Evolutionary conservation across 2,888 invertebrate species (phyloP), one percentile per base, ranked within the genome.

Genomic region (Rhingia campestris): DNA sequence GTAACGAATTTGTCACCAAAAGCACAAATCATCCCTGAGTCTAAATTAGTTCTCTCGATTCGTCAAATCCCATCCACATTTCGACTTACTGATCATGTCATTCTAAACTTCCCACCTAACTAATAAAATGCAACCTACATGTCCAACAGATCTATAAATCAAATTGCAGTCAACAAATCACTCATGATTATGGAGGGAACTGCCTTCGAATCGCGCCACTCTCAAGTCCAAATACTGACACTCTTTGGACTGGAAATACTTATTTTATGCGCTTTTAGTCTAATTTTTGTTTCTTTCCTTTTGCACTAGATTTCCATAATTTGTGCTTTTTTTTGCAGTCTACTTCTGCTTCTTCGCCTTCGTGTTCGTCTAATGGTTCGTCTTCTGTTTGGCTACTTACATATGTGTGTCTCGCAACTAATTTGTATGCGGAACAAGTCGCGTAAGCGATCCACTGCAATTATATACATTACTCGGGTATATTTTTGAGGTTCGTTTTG

Each of bases 361-460:
- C 12, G 35, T 63, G 1, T 54, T 47, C 49, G 7, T 39, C 39
- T 22, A 22, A 22, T 22, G 22, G 22, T 4, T 51, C 49, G 37
- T 22, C 22, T 53, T 41, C n/a, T n/a, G 43, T 47, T 30, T 10
- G 54, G 56, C 47, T 51, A 54, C 41, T 53, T 53, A 39, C 59
- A 41, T 70, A 63, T 22, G 22, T 37, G 49, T 33, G 4, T 12
- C 30, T 9, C 12, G 22, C 35, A 43, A 53, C 45, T 69, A 69
- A 82, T 86, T 73, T 67, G 76, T 84, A 86, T 86, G 81, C 81
- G 77, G 81, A 81, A 86, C 86, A 73, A 81, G 73, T 74, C 67
- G 67, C 45, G 43, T 67, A 77, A 77, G 67, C 66, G 54, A 82
- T 82, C 77, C 63, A 74, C 66, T 73, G 82, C 82, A 82, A 77